Percentiles rank a stretch among this genome's conserved stretches.
These are phyloP conservation scores for Julus scanicus DNA, from an alignment of 2,888 invertebrate genomes.

Conservation along the genomic window DNA sequence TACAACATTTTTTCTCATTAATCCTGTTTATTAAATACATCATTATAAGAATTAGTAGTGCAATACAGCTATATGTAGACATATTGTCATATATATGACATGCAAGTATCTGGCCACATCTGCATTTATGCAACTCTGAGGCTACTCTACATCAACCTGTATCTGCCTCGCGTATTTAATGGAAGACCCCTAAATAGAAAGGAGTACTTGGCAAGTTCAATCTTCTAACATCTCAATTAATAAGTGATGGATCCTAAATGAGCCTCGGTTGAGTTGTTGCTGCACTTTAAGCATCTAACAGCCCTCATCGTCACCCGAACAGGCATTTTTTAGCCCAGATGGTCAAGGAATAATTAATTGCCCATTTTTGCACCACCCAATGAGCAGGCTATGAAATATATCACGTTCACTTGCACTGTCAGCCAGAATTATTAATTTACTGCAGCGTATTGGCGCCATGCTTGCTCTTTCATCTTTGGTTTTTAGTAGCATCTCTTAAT, in stretches of 20 bases:
- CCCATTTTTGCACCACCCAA: neutral
- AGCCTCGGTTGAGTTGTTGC: conserved; percentile 28
- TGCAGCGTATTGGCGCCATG: neutral
- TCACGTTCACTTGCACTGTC: conserved; percentile 13
- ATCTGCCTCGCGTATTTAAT: neutral
- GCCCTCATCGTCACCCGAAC: conserved; percentile 9
- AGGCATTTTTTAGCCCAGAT: conserved; percentile 30
- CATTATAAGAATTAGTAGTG: no score
- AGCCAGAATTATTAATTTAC: conserved; percentile 20
- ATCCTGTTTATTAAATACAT: no score
- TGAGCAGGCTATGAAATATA: conserved; percentile 4
- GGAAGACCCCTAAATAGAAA: neutral
- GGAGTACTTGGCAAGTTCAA: neutral
- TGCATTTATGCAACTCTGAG: no score
- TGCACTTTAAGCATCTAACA: conserved; percentile 37
- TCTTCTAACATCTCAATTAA: neutral
- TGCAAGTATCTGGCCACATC: no score
- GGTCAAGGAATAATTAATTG: conserved; percentile 42
- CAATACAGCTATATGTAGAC: no score
- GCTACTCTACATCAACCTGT: no score
- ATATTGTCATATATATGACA: no score
- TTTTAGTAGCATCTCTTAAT: conserved; percentile 12
- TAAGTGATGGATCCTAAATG: conserved; percentile 22
- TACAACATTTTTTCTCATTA: no score
- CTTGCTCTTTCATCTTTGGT: neutral